phyloP scores from a whole-genome alignment of 2,113 vertebrate genomes.

The Rhineura floridana region DNA sequence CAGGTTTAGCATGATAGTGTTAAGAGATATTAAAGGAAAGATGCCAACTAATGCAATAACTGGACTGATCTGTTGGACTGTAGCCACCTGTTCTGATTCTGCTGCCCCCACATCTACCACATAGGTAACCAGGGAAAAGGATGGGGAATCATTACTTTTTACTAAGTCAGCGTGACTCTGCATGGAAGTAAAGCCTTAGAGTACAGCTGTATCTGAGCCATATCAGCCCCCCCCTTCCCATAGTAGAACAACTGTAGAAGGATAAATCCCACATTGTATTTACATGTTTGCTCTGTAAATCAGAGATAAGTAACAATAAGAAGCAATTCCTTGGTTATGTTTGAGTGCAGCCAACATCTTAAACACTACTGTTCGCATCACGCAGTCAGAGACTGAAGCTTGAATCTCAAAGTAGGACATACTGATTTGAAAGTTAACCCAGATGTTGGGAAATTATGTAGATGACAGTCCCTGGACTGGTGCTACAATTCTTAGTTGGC shows the following conservation, averaged over 20 bases:
- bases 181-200: neutral
- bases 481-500: neutral
- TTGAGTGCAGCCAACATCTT: neutral
- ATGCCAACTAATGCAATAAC: neutral
- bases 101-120: neutral
- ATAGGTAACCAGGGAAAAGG: neutral
- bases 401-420: neutral
- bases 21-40: neutral
- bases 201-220: neutral
- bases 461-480: neutral
- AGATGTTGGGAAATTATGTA: neutral
- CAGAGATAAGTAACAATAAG: no score
- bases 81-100: neutral
- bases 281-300: neutral
- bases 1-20: neutral
- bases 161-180: neutral
- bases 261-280: neutral
- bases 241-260: neutral
- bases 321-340: neutral
- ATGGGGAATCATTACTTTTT: neutral
- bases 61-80: neutral
- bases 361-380: neutral
- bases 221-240: no score
- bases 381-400: neutral
- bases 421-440: neutral